Conservation (phyloP, 2,113 vertebrate species). For the Todiramphus chloris region DNA sequence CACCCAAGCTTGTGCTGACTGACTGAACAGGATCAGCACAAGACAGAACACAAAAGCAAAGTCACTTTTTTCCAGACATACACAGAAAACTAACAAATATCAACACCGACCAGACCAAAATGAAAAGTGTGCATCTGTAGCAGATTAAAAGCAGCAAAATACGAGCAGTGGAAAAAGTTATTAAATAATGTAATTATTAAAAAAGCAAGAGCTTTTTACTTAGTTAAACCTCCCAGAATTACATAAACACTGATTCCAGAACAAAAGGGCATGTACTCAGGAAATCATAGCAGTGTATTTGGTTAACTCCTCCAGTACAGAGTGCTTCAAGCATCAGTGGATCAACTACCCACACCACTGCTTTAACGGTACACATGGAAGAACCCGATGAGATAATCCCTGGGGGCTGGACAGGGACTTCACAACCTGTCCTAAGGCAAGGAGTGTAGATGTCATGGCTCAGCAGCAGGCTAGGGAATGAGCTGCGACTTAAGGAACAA, state of each 20-base stretch:
- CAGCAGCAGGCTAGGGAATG: not conserved
- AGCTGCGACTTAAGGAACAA: not conserved
- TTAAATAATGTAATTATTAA: conserved; percentile 9
- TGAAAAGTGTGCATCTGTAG: not conserved
- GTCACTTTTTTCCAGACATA: not conserved
- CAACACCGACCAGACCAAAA: not conserved
- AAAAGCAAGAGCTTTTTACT: not conserved
- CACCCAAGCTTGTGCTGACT: not conserved
- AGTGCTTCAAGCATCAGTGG: not conserved
- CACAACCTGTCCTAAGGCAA: conserved; percentile 26
- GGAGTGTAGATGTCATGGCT: not conserved
- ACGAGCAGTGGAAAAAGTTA: not conserved
- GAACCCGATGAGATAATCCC: not conserved
- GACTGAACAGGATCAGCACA: not conserved
- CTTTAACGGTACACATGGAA: not conserved
- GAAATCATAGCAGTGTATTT: not conserved
- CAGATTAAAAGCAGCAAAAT: not conserved
- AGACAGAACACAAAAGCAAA: not conserved
- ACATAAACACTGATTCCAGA: not conserved
- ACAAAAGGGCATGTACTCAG: not conserved
- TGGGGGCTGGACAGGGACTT: not conserved
- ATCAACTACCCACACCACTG: not conserved
- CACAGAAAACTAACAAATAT: not conserved
- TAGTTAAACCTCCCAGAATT: not conserved
- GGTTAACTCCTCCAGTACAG: not conserved